Percentiles rank a stretch among this genome's conserved stretches.
Evolutionary conservation across 2,888 invertebrate species (phyloP).

Genomic region (Polydrusus tereticollis): DNA sequence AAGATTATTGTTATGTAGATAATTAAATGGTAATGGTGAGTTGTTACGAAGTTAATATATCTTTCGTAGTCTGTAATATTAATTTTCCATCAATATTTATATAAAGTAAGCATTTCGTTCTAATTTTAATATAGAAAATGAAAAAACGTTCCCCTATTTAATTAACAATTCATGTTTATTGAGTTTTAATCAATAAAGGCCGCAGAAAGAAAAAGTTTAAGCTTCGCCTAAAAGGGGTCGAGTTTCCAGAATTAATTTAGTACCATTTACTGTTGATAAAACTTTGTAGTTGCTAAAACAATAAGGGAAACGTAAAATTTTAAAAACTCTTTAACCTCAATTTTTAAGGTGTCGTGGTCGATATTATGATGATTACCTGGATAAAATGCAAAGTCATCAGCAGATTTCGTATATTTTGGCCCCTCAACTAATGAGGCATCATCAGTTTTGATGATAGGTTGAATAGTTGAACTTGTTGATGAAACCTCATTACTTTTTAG

Average conservation of each 20-base stretch:
- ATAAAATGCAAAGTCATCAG: slow-evolving; percentile 22
- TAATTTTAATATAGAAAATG: slow-evolving; percentile 1
- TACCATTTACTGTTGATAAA: neutral
- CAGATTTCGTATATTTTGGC: neutral
- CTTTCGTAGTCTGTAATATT: too few relatives aligned
- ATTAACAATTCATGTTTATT: slow-evolving; percentile 18
- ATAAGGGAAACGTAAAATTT: neutral
- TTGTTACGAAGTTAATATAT: too few relatives aligned
- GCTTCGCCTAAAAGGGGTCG: neutral
- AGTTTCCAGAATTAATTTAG: neutral
- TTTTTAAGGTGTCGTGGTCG: too few relatives aligned
- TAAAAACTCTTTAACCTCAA: neutral
- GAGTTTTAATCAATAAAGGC: slow-evolving; percentile 12
- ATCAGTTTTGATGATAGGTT: neutral
- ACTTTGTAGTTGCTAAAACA: neutral
- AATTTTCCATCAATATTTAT: slow-evolving; percentile 1
- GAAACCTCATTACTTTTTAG: slow-evolving; percentile 51
- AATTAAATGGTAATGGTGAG: too few relatives aligned
- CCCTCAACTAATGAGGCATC: neutral
- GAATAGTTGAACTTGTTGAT: slow-evolving; percentile 45
- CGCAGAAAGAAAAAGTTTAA: neutral
- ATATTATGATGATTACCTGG: too few relatives aligned
- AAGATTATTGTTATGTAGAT: too few relatives aligned
- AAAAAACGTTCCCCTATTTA: slow-evolving; percentile 5
- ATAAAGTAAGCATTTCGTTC: slow-evolving; percentile 1